These are phyloP conservation scores for Sigmodon hispidus DNA, from an alignment of 2,113 vertebrate genomes.

Conservation along the genomic window DNA sequence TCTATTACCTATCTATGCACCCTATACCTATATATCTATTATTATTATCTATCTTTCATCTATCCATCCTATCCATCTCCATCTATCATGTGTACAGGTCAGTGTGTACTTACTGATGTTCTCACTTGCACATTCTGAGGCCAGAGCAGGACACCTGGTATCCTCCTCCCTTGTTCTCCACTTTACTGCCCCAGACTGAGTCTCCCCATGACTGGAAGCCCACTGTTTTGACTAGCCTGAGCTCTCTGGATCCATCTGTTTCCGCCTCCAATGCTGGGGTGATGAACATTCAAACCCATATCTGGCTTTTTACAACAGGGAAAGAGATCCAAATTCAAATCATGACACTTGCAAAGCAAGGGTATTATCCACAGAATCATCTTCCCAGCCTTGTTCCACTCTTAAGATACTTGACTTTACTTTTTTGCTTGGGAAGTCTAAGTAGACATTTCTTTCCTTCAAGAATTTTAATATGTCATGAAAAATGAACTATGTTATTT, in stretches of 20 bases:
- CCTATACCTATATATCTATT: not conserved
- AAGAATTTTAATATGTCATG: slow-evolving; percentile 38
- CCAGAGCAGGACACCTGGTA: not conserved
- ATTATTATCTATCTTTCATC: not conserved
- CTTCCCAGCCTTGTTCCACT: not conserved
- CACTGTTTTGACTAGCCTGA: not conserved
- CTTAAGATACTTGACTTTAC: not conserved
- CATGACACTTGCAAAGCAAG: no score
- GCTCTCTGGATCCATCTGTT: not conserved
- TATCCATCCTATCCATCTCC: not conserved
- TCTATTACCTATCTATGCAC: not conserved
- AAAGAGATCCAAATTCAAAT: not conserved
- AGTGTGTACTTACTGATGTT: not conserved
- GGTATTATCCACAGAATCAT: no score
- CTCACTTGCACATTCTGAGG: not conserved
- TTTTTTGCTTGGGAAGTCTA: slow-evolving; percentile 17
- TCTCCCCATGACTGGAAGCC: not conserved
- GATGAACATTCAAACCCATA: not conserved
- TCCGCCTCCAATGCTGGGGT: not conserved
- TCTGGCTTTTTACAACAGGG: not conserved
- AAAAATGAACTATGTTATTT: slow-evolving; percentile 40
- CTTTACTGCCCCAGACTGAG: not conserved
- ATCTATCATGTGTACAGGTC: not conserved
- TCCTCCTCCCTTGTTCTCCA: not conserved
- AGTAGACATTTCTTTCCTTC: not conserved